A percentile compares a stretch with the other conserved stretches of the same genome.
These are phyloP conservation scores for Neria commutata DNA, from an alignment of 2,888 invertebrate species.

Conservation along the genomic window DNA sequence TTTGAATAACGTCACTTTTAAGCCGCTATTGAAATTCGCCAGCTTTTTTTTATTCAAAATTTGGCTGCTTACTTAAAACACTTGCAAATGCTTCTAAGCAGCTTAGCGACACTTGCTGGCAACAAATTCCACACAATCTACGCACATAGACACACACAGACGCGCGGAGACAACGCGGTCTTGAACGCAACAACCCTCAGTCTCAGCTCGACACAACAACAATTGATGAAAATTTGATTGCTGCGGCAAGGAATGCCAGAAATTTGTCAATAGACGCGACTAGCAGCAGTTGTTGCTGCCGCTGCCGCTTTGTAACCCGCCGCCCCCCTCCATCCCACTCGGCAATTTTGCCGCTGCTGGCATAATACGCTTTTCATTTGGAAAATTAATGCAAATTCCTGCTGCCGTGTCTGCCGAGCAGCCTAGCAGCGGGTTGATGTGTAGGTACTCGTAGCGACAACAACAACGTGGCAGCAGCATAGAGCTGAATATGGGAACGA, in stretches of 20 bases:
- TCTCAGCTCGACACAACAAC: no score
- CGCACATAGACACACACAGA: background rate
- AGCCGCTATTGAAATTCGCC: conserved; percentile 2
- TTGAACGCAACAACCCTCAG: no score
- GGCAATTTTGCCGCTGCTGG: no score
- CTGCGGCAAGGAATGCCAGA: background rate
- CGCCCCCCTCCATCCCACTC: no score
- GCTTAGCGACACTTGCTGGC: background rate
- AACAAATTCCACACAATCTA: background rate
- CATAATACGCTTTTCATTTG: background rate
- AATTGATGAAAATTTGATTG: background rate
- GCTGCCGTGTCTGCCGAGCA: background rate
- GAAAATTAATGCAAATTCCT: conserved; percentile 4
- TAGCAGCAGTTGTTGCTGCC: no score
- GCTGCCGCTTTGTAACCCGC: no score
- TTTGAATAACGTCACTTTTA: background rate
- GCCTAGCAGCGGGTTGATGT: no score
- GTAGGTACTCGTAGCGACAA: no score
- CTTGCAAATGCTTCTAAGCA: background rate
- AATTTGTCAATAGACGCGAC: background rate
- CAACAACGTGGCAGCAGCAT: no score
- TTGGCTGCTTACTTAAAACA: background rate
- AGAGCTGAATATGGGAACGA: no score
- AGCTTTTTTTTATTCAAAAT: no score
- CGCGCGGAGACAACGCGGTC: no score